Conservation (phyloP, 2,888 invertebrate genomes). For the Amitus sp. region DNA sequence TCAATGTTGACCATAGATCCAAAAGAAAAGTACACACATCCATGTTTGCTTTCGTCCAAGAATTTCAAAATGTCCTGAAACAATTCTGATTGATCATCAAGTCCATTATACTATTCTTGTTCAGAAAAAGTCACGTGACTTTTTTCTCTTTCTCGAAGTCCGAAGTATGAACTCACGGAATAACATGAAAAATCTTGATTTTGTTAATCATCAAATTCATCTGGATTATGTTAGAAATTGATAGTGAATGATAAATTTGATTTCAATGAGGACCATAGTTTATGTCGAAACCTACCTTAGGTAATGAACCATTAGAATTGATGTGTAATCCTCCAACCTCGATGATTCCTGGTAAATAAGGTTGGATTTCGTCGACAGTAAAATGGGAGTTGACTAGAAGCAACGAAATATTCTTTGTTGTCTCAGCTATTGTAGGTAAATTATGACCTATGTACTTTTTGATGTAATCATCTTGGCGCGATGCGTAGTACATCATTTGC, state of each 20-base stretch:
- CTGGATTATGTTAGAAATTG: no score
- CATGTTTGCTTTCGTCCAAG: constrained; percentile 53
- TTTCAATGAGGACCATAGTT: no score
- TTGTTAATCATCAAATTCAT: no score
- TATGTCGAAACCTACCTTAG: constrained; percentile 40
- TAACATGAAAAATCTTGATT: no score
- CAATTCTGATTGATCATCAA: no score
- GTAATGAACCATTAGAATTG: constrained; percentile 34
- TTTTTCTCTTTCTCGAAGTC: no score
- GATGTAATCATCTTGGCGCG: constrained; percentile 33
- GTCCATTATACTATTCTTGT: no score
- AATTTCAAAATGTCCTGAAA: constrained; percentile 51
- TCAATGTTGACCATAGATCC: constrained; percentile 57
- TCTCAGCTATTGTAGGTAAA: constrained; percentile 32
- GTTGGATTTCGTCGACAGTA: constrained; percentile 67
- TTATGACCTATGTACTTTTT: constrained; percentile 46
- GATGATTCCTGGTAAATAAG: constrained; percentile 66
- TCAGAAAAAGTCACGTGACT: neutral
- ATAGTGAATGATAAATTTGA: no score
- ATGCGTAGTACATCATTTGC: constrained; percentile 27
- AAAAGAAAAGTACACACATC: constrained; percentile 56
- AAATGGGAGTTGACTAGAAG: constrained; percentile 69
- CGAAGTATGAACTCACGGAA: no score
- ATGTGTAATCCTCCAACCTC: constrained; percentile 70
- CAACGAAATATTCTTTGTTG: constrained; percentile 54